Evolutionary conservation across 2,113 vertebrate species (phyloP), one percentile per base, ranked within the genome.

Genomic region (Sciurus niger): DNA sequence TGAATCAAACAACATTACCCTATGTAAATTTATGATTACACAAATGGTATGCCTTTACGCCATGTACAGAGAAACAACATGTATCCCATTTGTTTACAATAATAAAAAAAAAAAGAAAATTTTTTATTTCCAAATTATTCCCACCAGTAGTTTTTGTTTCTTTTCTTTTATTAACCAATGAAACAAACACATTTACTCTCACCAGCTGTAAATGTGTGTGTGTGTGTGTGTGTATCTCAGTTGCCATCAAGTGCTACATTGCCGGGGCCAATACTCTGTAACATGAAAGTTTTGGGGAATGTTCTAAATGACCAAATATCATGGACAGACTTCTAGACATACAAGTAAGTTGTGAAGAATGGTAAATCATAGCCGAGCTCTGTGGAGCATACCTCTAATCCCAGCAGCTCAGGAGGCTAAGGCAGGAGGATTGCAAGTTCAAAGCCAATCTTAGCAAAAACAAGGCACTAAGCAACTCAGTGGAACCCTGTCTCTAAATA

Each of bases 111-210:
- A 0, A 32, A 24, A 40, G 30, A 3, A 77, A 92, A 84, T 55
- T 22, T 76, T 96, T 88, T 24, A 78, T 94, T 89, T 25, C 46
- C 48, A 78, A 65, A 74, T 53, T 4, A 3, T 9, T 9, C 25
- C 60, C 60, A 2, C 60, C 24, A 53, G 43, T 1, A 82, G 32
- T 97, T 87, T 96, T 65, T 9, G 65, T 73, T 6, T 8, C 18
- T 80, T 96, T 89, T 70, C 73, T 95, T 90, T 86, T 32, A 70
- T 74, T 76, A 83, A 79, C 0, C 7, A 37, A 40, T 73, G 18
- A 84, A 89, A 79, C 34, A 76, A 92, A 72, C 6, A 30, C 32
- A 76, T 65, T 67, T 84, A 73, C 72, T 87, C 51, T 95, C 73
- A 43, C 1, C 73, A 79, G 34, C 80, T 73, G 32, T 8, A 2